A percentile compares a stretch with the other conserved stretches of the same genome.
These are phyloP conservation scores for Hydrophis major DNA, from an alignment of 2,797 vertebrate species.

Conservation along the genomic window DNA sequence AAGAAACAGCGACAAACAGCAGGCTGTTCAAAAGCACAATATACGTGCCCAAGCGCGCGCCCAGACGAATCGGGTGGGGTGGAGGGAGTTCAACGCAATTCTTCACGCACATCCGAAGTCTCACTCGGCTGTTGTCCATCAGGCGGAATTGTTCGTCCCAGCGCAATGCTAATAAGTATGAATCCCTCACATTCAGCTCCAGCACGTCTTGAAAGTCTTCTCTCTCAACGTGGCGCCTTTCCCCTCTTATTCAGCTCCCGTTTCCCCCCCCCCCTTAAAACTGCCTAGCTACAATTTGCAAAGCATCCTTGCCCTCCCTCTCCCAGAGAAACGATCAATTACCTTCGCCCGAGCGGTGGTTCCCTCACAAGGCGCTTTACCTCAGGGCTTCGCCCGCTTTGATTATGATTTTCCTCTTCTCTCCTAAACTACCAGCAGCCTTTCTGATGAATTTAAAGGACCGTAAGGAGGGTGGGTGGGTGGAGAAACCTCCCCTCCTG, in stretches of 20 bases:
- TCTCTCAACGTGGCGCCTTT: conserved; percentile 18
- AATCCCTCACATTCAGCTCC: neutral
- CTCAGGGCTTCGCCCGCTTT: neutral
- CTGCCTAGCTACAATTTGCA: neutral
- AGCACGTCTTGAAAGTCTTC: neutral
- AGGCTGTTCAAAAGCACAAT: neutral
- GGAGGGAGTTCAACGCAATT: fast-evolving
- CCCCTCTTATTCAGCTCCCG: neutral
- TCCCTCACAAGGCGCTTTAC: neutral
- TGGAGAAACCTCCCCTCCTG: conserved; percentile 61
- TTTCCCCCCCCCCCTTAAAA: neutral
- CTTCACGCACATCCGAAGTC: neutral
- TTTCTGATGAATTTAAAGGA: conserved; percentile 36
- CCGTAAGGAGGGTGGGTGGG: conserved; percentile 21
- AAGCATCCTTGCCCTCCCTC: neutral
- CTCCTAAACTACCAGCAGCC: conserved; percentile 15
- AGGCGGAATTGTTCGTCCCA: neutral
- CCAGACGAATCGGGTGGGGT: neutral
- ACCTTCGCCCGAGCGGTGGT: conserved; percentile 15
- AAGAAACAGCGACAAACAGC: neutral
- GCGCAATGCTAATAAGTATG: neutral
- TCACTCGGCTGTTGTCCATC: neutral
- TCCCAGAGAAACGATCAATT: neutral
- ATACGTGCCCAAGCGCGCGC: neutral
- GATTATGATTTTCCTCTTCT: neutral